Evolutionary conservation across 1,140 invertebrate species (phyloP).

Genomic region (Sitodiplosis mosellana): DNA sequence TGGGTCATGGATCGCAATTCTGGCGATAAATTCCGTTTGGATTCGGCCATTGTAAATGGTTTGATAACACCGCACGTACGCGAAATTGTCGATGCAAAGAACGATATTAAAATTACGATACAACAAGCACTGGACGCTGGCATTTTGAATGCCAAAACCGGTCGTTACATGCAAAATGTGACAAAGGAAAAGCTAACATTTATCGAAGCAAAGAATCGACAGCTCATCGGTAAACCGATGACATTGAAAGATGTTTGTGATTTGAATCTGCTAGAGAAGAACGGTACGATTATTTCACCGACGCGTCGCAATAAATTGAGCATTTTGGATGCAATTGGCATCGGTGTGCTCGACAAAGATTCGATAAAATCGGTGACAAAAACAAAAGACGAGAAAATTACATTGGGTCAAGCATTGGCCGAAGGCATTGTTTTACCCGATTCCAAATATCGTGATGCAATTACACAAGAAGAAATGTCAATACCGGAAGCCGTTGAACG

Average conservation of each 20-base stretch:
- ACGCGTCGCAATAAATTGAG: constrained; percentile 52
- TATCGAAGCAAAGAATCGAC: constrained; percentile 55
- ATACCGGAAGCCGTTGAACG: constrained; percentile 68
- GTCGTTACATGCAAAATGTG: constrained; percentile 56
- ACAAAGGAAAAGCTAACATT: constrained; percentile 57
- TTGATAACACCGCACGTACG: constrained; percentile 54
- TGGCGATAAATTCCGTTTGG: constrained; percentile 58
- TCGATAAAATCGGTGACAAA: constrained; percentile 65
- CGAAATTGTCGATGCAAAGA: constrained; percentile 64
- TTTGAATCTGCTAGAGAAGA: constrained; percentile 57
- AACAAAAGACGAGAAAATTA: constrained; percentile 59
- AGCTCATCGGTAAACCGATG: constrained; percentile 71
- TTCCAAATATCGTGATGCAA: constrained; percentile 49
- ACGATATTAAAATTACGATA: constrained; percentile 62
- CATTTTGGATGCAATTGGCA: constrained; percentile 63
- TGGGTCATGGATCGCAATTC: constrained; percentile 66
- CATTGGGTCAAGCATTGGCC: constrained; percentile 64
- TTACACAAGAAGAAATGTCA: constrained; percentile 46
- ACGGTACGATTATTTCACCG: constrained; percentile 61
- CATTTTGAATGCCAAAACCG: constrained; percentile 57
- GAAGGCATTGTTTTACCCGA: constrained; percentile 55
- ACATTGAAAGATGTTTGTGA: constrained; percentile 76
- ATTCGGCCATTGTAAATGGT: constrained; percentile 57
- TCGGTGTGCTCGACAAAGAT: constrained; percentile 72
- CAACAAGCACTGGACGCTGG: constrained; percentile 55